A percentile compares a stretch with the other conserved stretches of the same genome.
These are phyloP conservation scores for Neostethus bicornis DNA, from an alignment of 2,797 vertebrate genomes.

Conservation along the genomic window DNA sequence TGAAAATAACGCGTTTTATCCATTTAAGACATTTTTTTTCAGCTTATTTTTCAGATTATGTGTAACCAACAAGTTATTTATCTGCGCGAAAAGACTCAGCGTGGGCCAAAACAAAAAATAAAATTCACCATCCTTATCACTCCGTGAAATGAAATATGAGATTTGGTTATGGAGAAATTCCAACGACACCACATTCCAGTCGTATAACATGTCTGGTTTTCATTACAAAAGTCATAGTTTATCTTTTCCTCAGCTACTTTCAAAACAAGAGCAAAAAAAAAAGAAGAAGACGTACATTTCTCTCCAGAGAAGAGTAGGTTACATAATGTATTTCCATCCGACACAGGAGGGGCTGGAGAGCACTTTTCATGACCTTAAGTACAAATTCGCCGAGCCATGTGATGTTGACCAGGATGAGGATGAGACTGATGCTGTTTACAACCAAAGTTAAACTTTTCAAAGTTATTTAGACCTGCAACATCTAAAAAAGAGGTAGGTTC, in stretches of 20 bases:
- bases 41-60: too few species aligned
- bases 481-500: too few species aligned
- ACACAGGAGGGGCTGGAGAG: conserved; percentile 21
- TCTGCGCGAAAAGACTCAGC: conserved; percentile 15
- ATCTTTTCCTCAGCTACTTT: conserved; percentile 44
- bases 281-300: conserved; percentile 37
- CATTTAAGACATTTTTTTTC: too few species aligned
- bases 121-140: conserved; percentile 5
- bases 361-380: conserved; percentile 21
- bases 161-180: conserved; percentile 33
- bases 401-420: conserved; percentile 9
- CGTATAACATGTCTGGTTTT: conserved; percentile 48
- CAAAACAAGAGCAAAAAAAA: conserved; percentile 55
- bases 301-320: conserved; percentile 53
- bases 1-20: too few species aligned
- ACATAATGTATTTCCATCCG: conserved; percentile 55
- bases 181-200: conserved; percentile 42
- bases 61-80: too few species aligned
- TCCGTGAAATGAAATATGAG: conserved; percentile 27
- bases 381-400: conserved; percentile 7
- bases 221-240: conserved; percentile 52
- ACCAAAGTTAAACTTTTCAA: conserved; percentile 1
- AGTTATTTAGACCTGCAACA: too few species aligned
- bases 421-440: conserved; percentile 2
- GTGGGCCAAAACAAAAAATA: conserved; percentile 24